Evolutionary conservation across 2,113 vertebrate genomes (phyloP), one percentile per base, ranked within the genome.

Genomic region (Mesitornis unicolor): DNA sequence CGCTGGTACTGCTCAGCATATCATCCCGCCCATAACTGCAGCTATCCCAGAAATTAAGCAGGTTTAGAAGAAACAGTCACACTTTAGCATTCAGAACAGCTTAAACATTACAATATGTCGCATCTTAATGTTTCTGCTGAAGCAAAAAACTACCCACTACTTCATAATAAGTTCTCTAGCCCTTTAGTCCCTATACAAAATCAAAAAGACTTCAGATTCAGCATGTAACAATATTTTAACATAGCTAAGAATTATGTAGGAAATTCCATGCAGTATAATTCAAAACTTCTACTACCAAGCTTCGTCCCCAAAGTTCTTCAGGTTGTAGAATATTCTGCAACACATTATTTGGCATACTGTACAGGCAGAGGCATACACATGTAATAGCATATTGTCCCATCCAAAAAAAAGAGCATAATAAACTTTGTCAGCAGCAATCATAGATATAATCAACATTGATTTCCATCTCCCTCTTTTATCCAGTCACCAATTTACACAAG

Each of bases 31-130:
- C 15, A 35, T 28, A 82, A 51, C 26, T 43, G 54, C 43, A 81
- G n/a, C 54, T 88, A 38, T 42, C 11, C 33, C 56, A 61, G 65
- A 16, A 85, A 57, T 74, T 35, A 78, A 36, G 24, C 45, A 56
- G 22, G 6, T 33, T 22, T 0, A 43, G 45, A 61, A 47, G 47
- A 13, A 71, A 20, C 16, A 70, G 35, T 47, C 11, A 5, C 45
- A 29, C 4, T 61, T 75, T 29, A 79, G 21, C n/a, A 16, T 51
- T 61, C 35, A 51, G 40, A 78, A 65, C 31, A 40, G 21, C 65
- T 60, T 47, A 47, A 2, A 1, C 17, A 25, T 82, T 57, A 48
- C 13, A 35, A 33, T 4, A 16, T 18, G 35, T 12, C 0, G 0
- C 26, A 67, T 10, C 22, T 14, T 48, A 83, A 87, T 0, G 1